These are phyloP conservation scores for Drosophila santomea DNA, from an alignment of 1,140 invertebrate genomes.

Conservation along the genomic window DNA sequence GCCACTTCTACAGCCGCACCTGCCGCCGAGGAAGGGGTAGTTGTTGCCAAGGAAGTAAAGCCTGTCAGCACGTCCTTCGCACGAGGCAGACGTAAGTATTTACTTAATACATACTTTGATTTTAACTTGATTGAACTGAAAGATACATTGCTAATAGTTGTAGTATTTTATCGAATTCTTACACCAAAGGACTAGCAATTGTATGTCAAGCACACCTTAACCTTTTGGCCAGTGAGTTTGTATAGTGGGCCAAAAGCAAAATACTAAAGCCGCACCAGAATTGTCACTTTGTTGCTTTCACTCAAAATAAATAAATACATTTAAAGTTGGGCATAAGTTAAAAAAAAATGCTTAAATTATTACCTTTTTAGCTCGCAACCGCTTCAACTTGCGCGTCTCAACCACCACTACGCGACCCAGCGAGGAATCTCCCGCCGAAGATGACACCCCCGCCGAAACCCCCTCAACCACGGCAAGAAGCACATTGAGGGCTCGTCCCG, in stretches of 20 bases:
- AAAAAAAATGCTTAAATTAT: neutral
- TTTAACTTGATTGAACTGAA: too few species aligned
- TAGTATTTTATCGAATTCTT: too few species aligned
- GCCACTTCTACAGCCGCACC: slow-evolving; percentile 69
- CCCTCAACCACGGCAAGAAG: slow-evolving; percentile 84
- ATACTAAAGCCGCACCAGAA: too few species aligned
- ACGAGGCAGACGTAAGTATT: slow-evolving; percentile 77
- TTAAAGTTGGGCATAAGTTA: too few species aligned
- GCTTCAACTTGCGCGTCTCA: slow-evolving; percentile 74
- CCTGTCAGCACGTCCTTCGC: slow-evolving; percentile 75
- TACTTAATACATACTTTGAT: too few species aligned
- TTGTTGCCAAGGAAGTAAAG: slow-evolving; percentile 84
- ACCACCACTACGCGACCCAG: slow-evolving; percentile 69
- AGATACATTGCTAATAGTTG: too few species aligned
- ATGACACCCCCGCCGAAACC: slow-evolving; percentile 49
- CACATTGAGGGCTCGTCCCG: slow-evolving; percentile 86
- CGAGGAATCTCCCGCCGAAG: slow-evolving; percentile 58
- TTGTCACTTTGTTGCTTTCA: too few species aligned
- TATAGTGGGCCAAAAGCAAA: too few species aligned
- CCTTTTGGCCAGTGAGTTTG: too few species aligned
- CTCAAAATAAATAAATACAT: too few species aligned
- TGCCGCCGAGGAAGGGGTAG: slow-evolving; percentile 72
- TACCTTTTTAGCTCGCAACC: slow-evolving; percentile 71
- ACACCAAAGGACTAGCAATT: too few species aligned
- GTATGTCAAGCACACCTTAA: too few species aligned